These are phyloP conservation scores for Orthosia cruda DNA, from an alignment of 2,888 invertebrate species.

Conservation along the genomic window DNA sequence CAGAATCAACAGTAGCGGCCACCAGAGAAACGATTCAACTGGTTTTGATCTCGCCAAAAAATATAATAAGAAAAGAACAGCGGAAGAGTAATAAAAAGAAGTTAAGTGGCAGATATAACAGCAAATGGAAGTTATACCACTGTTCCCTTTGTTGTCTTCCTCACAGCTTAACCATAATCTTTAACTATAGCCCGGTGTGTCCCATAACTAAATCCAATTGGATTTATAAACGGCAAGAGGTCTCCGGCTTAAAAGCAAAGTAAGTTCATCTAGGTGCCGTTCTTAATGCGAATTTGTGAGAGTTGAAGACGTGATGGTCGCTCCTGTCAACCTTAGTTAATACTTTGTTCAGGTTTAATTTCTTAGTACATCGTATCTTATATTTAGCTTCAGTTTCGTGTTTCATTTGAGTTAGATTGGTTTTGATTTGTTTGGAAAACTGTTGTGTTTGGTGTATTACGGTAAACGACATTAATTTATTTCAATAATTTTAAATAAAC, in stretches of 20 bases:
- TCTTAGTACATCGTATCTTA: conserved; percentile 49
- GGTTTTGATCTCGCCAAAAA: no score
- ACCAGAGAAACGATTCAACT: no score
- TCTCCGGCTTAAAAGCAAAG: conserved; percentile 76
- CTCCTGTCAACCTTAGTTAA: conserved; percentile 68
- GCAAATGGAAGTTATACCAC: no score
- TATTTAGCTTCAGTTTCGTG: conserved; percentile 33
- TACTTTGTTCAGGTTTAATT: conserved; percentile 63
- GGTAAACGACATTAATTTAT: no score
- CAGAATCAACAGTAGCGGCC: no score
- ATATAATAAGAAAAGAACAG: no score
- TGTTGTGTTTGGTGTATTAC: background rate
- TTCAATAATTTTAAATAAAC: no score
- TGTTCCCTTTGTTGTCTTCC: background rate
- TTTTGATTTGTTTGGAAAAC: conserved; percentile 42
- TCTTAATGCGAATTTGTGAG: conserved; percentile 76
- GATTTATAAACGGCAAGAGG: conserved; percentile 80
- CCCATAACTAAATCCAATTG: conserved; percentile 78
- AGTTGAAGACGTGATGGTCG: conserved; percentile 68
- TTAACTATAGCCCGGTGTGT: conserved; percentile 67
- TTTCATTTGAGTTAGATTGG: conserved; percentile 36
- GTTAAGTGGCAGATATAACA: no score
- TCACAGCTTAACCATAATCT: conserved; percentile 1
- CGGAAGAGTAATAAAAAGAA: no score
- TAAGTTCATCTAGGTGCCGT: conserved; percentile 70